These are phyloP conservation scores for Danaus plexippus DNA, from an alignment of 1,140 invertebrate species.

Conservation along the genomic window DNA sequence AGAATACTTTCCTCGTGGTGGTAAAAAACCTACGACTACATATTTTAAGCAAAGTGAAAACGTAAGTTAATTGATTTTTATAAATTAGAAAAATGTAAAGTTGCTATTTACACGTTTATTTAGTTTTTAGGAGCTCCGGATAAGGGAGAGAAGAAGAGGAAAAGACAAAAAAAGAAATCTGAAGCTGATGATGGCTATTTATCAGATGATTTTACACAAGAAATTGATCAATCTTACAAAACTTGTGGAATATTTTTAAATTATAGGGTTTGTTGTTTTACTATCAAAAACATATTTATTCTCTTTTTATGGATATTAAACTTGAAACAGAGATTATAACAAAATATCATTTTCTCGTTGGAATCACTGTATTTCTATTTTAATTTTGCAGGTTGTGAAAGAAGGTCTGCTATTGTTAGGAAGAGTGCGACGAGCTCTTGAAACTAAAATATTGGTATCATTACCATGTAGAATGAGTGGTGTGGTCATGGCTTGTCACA, in stretches of 20 bases:
- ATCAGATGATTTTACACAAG: conserved; percentile 46
- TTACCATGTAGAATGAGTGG: conserved; percentile 74
- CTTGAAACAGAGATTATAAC: too few species aligned
- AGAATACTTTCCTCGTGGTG: conserved; percentile 71
- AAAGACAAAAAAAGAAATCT: conserved; percentile 52
- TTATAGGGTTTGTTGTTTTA: conserved; percentile 43
- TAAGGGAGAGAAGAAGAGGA: conserved; percentile 53
- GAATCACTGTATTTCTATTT: conserved; percentile 9
- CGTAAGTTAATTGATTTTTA: conserved; percentile 39
- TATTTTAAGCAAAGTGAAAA: conserved; percentile 61
- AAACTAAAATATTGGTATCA: conserved; percentile 72
- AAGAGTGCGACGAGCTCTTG: conserved; percentile 66
- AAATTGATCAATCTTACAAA: conserved; percentile 47
- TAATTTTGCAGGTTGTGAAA: conserved; percentile 63
- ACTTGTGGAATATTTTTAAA: conserved; percentile 53
- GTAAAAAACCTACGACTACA: conserved; percentile 62
- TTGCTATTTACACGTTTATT: conserved; percentile 9
- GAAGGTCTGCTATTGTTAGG: conserved; percentile 74
- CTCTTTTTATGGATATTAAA: too few species aligned
- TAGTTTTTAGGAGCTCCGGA: conserved; percentile 63
- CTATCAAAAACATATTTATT: neutral
- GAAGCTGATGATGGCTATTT: conserved; percentile 63
- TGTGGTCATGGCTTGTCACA: conserved; percentile 72
- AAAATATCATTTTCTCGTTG: neutral
- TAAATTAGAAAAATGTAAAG: too few species aligned